Evolutionary conservation across 1,140 invertebrate genomes (phyloP), one percentile per base, ranked within the genome.

Genomic region (Forficula auricularia): DNA sequence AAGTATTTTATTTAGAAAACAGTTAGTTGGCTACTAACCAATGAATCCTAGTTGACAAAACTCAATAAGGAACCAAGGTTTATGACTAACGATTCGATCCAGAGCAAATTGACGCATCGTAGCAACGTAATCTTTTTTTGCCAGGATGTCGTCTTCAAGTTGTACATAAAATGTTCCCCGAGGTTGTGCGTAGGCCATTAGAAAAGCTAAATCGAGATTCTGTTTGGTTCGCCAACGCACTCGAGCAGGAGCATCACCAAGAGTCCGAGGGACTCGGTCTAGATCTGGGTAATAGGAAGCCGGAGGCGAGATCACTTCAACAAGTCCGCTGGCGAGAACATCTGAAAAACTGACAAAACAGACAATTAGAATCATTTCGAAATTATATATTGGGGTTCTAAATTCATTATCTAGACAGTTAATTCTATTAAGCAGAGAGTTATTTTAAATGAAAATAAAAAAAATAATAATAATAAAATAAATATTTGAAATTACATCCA

Each of bases 181-280:
- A 0, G 73, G 72, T 52, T 88, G 82, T 8, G 82, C 81, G 58
- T 95, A 96, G 48, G 91, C 82, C 92, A 97, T 97, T 1, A 98
- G 65, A 60, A 89, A 97, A 4, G 89, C 82, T 61, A 86, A 92
- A 59, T 98, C 92, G 34, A 94, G 66, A 62, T 96, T 96, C 61
- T 98, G 92, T 57, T 97, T 98, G 1, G 89, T 90, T 37, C 91
- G 67, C 92, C 92, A 97, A 49, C 79, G 71, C 0, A 95, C 85
- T 19, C 91, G 68, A 54, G 94, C 87, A 44, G 74, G 66, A 3
- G 86, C 73, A 62, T 96, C 91, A 0, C 89, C 89, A 3, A 95
- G 65, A 1, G 86, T 92, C 16, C 76, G 66, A 12, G 73, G 70
- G 19, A 91, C 53, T 31, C 73, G 72, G 22, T 82, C 67, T 42